Percentiles rank a stretch among this genome's conserved stretches.
phyloP scores from a whole-genome alignment of 2,888 invertebrate species.

The Aspidiotus rigidus region DNA sequence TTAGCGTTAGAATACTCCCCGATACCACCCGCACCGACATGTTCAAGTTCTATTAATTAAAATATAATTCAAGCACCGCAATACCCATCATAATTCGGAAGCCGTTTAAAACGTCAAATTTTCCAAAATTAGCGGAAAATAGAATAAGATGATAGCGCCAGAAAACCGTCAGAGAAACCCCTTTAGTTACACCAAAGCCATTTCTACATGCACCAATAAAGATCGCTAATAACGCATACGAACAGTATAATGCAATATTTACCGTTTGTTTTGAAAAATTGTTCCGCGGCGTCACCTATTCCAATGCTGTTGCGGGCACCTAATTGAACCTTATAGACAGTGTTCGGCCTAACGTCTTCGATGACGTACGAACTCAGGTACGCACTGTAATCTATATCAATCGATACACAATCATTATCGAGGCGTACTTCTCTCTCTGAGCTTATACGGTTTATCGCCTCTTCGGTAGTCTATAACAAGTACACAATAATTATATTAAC shows the following conservation, averaged over 20 bases:
- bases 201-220: conserved; percentile 1
- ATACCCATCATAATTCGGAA: too few species aligned
- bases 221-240: background rate
- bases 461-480: background rate
- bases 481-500: background rate
- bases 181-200: conserved; percentile 1
- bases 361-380: conserved; percentile 53
- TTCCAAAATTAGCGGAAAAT: background rate
- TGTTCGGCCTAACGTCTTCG: conserved; percentile 61
- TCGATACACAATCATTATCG: too few species aligned
- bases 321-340: conserved; percentile 73
- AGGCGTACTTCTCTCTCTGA: too few species aligned
- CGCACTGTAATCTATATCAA: too few species aligned
- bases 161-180: background rate
- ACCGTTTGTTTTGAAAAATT: conserved; percentile 62
- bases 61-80: too few species aligned
- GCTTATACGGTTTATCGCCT: background rate
- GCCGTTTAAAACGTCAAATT: too few species aligned
- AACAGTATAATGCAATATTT: conserved; percentile 32
- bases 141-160: background rate
- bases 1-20: too few species aligned
- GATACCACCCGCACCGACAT: too few species aligned
- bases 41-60: too few species aligned
- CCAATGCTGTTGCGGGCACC: conserved; percentile 80
- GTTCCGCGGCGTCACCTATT: conserved; percentile 64